phyloP scores from a whole-genome alignment of 2,797 vertebrate genomes.

The Cuniculus paca region DNA sequence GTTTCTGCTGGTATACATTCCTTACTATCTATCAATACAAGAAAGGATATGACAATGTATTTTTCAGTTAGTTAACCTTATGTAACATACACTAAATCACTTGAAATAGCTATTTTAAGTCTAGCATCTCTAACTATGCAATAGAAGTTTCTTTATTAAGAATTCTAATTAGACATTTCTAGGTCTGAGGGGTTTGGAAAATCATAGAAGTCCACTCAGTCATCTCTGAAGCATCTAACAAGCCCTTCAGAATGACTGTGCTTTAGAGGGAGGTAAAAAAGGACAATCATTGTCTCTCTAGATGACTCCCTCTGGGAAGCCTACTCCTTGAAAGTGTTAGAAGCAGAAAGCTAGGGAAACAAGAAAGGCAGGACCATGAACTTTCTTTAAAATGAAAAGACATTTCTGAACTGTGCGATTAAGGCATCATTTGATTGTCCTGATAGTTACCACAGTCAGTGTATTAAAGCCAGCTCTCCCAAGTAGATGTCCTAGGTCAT shows the following conservation, averaged over 20 bases:
- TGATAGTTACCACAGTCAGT: conserved; percentile 95
- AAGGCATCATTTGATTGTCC: background rate
- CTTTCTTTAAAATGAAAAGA: conserved; percentile 47
- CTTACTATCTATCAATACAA: background rate
- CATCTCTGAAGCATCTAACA: background rate
- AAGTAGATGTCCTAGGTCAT: conserved; percentile 95
- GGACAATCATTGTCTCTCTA: background rate
- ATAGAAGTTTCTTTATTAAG: background rate
- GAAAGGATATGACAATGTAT: background rate
- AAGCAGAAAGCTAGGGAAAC: background rate
- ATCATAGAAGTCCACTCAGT: background rate
- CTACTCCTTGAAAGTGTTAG: background rate
- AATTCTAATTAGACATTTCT: conserved; percentile 4
- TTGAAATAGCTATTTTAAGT: conserved; percentile 41
- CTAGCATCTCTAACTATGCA: conserved; percentile 19
- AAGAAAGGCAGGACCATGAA: background rate
- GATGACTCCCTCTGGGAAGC: background rate
- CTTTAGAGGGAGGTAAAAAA: background rate
- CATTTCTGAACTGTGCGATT: conserved; percentile 9
- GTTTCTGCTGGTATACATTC: background rate
- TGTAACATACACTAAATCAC: conserved; percentile 4
- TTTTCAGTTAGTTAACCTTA: conserved; percentile 44
- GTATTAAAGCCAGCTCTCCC: conserved; percentile 95
- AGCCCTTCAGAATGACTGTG: background rate
- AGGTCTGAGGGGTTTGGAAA: background rate